Base-by-base conservation (phyloP, 2,888 invertebrate species). In the Tridacna gigas region DNA sequence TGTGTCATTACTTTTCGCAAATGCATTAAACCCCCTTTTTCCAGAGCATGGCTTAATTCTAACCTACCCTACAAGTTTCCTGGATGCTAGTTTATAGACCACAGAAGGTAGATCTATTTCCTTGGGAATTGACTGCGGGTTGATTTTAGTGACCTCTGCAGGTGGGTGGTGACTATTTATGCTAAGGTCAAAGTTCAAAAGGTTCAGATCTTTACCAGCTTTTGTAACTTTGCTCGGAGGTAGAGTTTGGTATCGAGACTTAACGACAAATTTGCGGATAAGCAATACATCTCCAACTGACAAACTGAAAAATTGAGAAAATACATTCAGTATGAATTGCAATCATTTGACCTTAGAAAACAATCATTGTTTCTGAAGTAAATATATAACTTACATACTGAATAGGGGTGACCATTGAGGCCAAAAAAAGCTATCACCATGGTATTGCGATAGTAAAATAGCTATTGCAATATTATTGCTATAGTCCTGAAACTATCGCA, bases 101-200 rank as follows among this genome's bases (percentile, higher is more conserved):
- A 88, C 75, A 12, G 75, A 56, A 20, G 90, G 90, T 26, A 91
- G 80, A 26, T 80, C 65, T 18, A 88, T 56, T 22, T 85, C 77
- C 45, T 74, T 66, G 9, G 86, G 86, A 63, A 90, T 75, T 20
- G 76, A 26, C 15, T 65, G 73, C 18, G 77, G 37, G 48, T 89
- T 78, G n/a, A 92, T 75, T 25, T 90, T 69, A 28, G 74, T 88
- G 15, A 92, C 80, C 63, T 90, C 88, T 9, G 88, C 76, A 12
- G 25, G 79, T 4, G 92, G 91, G 73, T 91, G 85, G 45, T 90
- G 88, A 45, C 86, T 80, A 77, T 92, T 90, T 12, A 91, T 25
- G 79, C 89, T 90, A 25, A 92, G 80, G 74, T 91, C 92, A n/a
- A 90, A 89, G 26, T 86, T 86, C 77, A 56, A 86, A 25, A 88